Evolutionary conservation across 2,113 vertebrate genomes (phyloP).

Genomic region (Centrocercus urophasianus): DNA sequence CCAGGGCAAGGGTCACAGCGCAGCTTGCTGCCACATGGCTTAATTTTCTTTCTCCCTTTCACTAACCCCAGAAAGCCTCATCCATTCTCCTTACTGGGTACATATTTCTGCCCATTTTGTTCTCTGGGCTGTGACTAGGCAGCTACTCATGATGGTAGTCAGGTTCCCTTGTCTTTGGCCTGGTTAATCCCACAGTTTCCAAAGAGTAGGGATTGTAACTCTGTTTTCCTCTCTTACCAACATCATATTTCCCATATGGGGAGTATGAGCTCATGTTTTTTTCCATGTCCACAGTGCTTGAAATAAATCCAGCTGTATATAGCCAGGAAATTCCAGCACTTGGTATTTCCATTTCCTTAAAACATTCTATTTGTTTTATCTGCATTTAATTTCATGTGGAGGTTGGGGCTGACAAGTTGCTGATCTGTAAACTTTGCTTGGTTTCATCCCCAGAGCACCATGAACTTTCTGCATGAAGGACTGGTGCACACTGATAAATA

Average conservation of each 20-base stretch:
- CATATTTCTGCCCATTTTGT: background rate
- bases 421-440: conserved; percentile 63
- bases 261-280: conserved; percentile 51
- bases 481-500: background rate
- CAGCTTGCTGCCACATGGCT: background rate
- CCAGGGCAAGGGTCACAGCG: background rate
- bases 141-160: background rate
- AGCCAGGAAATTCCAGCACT: conserved; percentile 54
- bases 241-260: conserved; percentile 47
- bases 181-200: background rate
- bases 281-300: conserved; percentile 53
- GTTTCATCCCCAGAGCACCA: conserved; percentile 43
- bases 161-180: background rate
- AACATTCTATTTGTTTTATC: conserved; percentile 63
- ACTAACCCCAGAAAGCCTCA: background rate
- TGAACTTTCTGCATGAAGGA: conserved; percentile 29
- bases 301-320: conserved; percentile 50
- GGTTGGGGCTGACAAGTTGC: conserved; percentile 44
- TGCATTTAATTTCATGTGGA: conserved; percentile 52
- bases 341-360: conserved; percentile 68
- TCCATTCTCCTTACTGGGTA: background rate
- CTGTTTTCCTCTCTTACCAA: conserved; percentile 21
- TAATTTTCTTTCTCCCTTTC: background rate
- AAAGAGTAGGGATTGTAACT: background rate
- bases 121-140: background rate